A percentile compares a stretch with the other conserved stretches of the same genome.
These are phyloP conservation scores for Accipiter cooperii DNA, from an alignment of 2,113 vertebrate genomes.

Conservation along the genomic window DNA sequence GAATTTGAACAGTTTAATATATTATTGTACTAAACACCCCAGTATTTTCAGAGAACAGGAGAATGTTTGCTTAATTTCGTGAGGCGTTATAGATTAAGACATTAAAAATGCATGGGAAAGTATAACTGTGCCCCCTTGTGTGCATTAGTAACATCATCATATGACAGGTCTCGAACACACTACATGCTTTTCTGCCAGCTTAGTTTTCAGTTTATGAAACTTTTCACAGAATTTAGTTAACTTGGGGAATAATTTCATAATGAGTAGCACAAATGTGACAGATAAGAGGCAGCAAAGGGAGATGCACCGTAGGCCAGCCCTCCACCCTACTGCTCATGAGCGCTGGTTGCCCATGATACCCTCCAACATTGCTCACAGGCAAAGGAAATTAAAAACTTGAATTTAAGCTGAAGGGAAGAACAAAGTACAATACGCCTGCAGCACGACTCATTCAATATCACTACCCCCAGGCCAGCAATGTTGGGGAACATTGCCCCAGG, in stretches of 20 bases:
- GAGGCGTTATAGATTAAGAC: not conserved
- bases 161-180: not conserved
- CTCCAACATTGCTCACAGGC: not conserved
- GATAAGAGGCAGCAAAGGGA: not conserved
- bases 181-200: not conserved
- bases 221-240: not conserved
- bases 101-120: not conserved
- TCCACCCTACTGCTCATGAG: not conserved
- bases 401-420: not conserved
- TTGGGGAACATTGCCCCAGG: not conserved
- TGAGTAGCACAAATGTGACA: not conserved
- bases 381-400: not conserved
- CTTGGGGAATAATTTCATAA: not conserved
- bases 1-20: not conserved
- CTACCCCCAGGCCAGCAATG: not conserved
- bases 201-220: not conserved
- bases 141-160: not conserved
- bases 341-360: rapidly evolving
- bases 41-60: not conserved
- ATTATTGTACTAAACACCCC: not conserved
- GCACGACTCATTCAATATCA: not conserved
- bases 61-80: not conserved
- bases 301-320: not conserved
- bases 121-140: not conserved
- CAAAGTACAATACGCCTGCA: not conserved